These are phyloP conservation scores for Diadumene lineata DNA, from an alignment of 92 coral and sea anemone species.

Conservation along the genomic window DNA sequence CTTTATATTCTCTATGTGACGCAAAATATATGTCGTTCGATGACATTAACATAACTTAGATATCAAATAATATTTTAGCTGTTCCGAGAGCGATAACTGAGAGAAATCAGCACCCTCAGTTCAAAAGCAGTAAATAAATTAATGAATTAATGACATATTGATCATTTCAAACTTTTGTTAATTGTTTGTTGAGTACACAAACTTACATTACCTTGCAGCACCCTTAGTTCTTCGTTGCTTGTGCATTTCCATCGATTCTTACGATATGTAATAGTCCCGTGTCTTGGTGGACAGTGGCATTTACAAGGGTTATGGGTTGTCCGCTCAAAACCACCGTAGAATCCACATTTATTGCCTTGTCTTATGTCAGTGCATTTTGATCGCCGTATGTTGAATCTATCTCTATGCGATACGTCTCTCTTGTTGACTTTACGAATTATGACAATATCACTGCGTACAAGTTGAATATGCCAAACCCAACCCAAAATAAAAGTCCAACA, in stretches of 20 bases:
- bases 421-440: slow-evolving; percentile 32
- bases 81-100: no score
- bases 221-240: slow-evolving; percentile 16
- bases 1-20: background rate
- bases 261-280: slow-evolving; percentile 17
- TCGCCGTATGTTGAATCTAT: slow-evolving; percentile 33
- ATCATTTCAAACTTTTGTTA: background rate
- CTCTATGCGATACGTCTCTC: slow-evolving; percentile 29
- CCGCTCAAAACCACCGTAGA: slow-evolving; percentile 40
- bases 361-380: slow-evolving; percentile 26
- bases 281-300: slow-evolving; percentile 33
- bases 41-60: background rate
- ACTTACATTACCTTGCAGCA: slow-evolving; percentile 10
- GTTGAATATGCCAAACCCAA: background rate
- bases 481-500: slow-evolving; percentile 22
- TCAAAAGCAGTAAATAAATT: no score
- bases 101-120: no score
- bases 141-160: background rate
- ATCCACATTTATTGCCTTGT: slow-evolving; percentile 27
- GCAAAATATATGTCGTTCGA: background rate
- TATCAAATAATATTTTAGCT: no score
- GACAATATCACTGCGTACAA: slow-evolving; percentile 19
- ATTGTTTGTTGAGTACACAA: background rate
- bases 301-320: slow-evolving; percentile 27
- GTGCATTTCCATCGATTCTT: slow-evolving; percentile 23